These are phyloP conservation scores for Goniozus legneri DNA, from an alignment of 1,140 invertebrate species.

Conservation along the genomic window DNA sequence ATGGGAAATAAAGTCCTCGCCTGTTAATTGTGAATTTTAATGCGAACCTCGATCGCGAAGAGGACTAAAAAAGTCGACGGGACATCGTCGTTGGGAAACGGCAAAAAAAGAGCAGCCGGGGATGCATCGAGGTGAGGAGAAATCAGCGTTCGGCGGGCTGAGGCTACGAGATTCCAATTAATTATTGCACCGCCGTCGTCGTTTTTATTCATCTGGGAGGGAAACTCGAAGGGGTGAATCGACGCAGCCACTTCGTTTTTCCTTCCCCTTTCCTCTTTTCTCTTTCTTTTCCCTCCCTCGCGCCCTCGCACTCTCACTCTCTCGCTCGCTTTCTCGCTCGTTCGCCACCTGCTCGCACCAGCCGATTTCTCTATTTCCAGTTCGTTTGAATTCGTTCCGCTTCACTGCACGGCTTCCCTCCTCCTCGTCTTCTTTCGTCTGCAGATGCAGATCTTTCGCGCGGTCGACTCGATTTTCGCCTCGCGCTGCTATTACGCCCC, in stretches of 20 bases:
- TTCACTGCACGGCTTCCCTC: constrained; percentile 4
- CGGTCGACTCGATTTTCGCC: constrained; percentile 6
- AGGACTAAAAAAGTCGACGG: constrained; percentile 32
- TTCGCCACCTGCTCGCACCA: too few species aligned
- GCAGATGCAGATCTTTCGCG: too few species aligned
- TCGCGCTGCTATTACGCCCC: not conserved
- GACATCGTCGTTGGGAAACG: constrained; percentile 36
- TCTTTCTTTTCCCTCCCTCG: not conserved
- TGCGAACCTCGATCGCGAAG: constrained; percentile 22
- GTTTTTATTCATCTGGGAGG: constrained; percentile 7
- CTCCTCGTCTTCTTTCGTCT: too few species aligned
- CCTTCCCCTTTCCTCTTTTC: not conserved
- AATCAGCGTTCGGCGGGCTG: not conserved
- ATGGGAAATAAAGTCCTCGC: not conserved
- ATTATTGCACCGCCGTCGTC: constrained; percentile 27
- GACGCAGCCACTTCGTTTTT: not conserved
- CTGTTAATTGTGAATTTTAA: constrained; percentile 5
- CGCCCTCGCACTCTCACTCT: not conserved
- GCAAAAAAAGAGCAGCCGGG: too few species aligned
- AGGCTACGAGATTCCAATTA: constrained; percentile 23
- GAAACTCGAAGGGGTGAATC: not conserved
- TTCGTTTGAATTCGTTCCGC: constrained; percentile 20
- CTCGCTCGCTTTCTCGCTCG: constrained; percentile 3
- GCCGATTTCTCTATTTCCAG: too few species aligned
- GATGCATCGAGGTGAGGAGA: constrained; percentile 16